Conservation (phyloP, 2,797 vertebrate species). For the Pipistrellus nathusii region DNA sequence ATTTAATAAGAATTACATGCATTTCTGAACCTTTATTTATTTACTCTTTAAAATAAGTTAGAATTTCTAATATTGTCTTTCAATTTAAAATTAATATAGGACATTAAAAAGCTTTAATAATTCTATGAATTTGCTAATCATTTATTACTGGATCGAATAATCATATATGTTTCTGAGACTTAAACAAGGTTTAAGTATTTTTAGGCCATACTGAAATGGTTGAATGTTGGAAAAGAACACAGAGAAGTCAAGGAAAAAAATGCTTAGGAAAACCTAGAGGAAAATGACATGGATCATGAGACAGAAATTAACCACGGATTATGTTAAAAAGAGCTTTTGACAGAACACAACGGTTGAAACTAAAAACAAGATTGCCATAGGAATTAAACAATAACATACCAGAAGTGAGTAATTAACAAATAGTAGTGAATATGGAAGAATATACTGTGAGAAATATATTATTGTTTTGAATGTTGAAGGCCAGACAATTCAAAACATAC, state of each 20-base stretch:
- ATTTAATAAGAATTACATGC: background rate
- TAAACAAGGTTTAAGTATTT: conserved; percentile 26
- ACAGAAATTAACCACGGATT: conserved; percentile 31
- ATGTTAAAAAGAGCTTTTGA: background rate
- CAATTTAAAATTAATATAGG: conserved; percentile 31
- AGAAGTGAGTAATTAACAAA: background rate
- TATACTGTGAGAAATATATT: background rate
- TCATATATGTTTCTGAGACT: conserved; percentile 15
- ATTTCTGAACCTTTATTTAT: conserved; percentile 30
- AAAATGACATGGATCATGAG: background rate
- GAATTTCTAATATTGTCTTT: background rate
- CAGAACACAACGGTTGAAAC: background rate
- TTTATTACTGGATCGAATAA: conserved; percentile 43
- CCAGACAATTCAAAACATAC: background rate
- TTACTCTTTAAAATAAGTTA: background rate
- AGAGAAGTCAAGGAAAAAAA: conserved; percentile 27
- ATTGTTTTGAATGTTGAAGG: background rate
- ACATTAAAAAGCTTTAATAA: conserved; percentile 1
- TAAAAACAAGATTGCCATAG: background rate
- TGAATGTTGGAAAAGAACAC: conserved; percentile 16
- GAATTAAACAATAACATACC: conserved; percentile 17
- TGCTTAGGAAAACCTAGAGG: background rate
- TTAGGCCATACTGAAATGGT: background rate
- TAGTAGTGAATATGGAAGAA: background rate
- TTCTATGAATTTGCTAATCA: conserved; percentile 17